A percentile compares a stretch with the other conserved stretches of the same genome.
phyloP scores from a whole-genome alignment of 2,888 invertebrate species.

The Drosophila meridionalis region DNA sequence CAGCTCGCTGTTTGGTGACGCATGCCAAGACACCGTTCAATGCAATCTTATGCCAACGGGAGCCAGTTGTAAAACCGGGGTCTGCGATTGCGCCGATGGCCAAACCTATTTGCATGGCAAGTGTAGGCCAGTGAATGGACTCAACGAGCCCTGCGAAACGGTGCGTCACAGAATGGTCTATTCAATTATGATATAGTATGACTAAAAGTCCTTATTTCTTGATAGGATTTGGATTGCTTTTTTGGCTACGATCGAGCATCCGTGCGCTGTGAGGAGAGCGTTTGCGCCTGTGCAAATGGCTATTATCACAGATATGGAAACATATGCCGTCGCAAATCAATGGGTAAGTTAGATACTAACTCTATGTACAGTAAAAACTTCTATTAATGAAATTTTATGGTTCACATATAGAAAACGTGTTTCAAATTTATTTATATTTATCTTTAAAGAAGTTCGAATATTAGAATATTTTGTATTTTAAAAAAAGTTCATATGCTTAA shows the following conservation, averaged over 20 bases:
- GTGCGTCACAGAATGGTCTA: conserved; percentile 22
- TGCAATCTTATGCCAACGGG: conserved; percentile 85
- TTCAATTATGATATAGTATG: no score
- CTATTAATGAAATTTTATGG: not conserved
- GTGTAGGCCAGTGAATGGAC: conserved; percentile 82
- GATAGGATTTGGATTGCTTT: conserved; percentile 82
- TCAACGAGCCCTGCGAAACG: conserved; percentile 82
- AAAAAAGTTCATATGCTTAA: no score
- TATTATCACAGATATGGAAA: conserved; percentile 85
- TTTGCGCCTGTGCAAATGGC: conserved; percentile 84
- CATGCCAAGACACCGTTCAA: conserved; percentile 84
- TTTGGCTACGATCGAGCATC: conserved; percentile 85
- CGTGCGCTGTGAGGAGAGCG: conserved; percentile 82
- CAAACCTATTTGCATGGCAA: conserved; percentile 83
- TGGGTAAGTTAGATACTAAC: conserved; percentile 68
- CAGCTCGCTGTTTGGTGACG: conserved; percentile 83
- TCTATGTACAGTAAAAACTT: not conserved
- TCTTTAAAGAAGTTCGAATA: no score
- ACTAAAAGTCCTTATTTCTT: not conserved
- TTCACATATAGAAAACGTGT: not conserved
- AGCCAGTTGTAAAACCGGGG: conserved; percentile 84
- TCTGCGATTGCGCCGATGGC: conserved; percentile 85
- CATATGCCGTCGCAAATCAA: conserved; percentile 85
- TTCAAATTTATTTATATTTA: not conserved
- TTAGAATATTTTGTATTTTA: no score